Base-by-base conservation (phyloP, 2,888 invertebrate species). In the Caradrina clavipalpis region DNA sequence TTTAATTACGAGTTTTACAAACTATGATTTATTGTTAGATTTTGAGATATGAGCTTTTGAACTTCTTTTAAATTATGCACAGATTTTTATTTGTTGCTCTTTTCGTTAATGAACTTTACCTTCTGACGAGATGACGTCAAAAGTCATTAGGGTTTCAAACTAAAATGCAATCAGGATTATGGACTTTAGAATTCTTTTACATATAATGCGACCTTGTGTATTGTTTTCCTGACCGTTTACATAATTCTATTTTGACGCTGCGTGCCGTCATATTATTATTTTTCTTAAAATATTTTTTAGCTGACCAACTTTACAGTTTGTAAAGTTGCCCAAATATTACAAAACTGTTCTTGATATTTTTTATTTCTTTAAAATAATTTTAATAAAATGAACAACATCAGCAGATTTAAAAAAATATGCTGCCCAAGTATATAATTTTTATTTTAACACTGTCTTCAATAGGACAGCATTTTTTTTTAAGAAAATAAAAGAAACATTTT, bases 1-100 rank as follows among this genome's bases (percentile, higher is more conserved):
- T 87, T 86, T 94, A 94, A 94, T 95, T 93, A 94, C 87, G 86
- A 89, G 89, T 88, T 90, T 87, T 86, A 87, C 84, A 81, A 79
- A 81, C 86, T 87, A 86, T 94, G 93, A 95, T 95, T 95, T 94
- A 92, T 90, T 81, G 83, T 86, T 82, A 66, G 78, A 83, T 78
- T 83, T 85, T 86, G 76, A 76, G 62, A 76, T 78, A 58, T 62
- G 66, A 73, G 73, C 63, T 80, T n/a, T 74, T 77, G 53, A 69
- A 60, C 65, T 57, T 22, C 65, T 55, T 71, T 66, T 71, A 69
- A 69, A 61, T 75, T 77, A 69, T 69, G 66, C 66, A 50, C 45
- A 60, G 39, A 21, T 57, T 64, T 67, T 61, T 61, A 54, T 57
- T 62, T 61, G 57, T 57, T 62, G 63, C 54, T 54, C 19, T 58